Evolutionary conservation across 2,797 vertebrate genomes (phyloP).

Genomic region (Hylomyscus alleni): DNA sequence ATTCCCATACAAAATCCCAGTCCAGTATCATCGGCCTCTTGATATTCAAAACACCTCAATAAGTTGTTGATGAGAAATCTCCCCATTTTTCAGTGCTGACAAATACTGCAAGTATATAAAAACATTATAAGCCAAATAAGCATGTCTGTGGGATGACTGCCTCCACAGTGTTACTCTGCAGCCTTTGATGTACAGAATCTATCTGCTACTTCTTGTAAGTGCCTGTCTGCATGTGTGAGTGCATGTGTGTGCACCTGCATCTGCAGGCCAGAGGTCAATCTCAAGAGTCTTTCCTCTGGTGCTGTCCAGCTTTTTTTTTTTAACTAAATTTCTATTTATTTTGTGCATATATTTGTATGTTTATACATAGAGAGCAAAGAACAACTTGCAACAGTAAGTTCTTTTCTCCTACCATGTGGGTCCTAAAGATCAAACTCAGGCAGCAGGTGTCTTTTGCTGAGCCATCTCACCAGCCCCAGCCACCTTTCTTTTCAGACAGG

Average conservation of each 20-base stretch:
- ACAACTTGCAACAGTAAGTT: not conserved
- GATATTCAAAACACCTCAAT: slow-evolving; percentile 9
- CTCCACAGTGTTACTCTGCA: not conserved
- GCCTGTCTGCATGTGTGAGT: not conserved
- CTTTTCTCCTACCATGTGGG: not conserved
- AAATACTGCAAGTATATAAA: slow-evolving; percentile 19
- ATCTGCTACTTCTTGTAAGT: not conserved
- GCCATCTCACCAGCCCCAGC: not conserved
- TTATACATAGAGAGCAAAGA: not conserved
- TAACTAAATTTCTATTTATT: not conserved
- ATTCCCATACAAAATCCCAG: not conserved
- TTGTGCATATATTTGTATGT: not conserved
- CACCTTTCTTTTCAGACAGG: not conserved
- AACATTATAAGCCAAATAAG: slow-evolving; percentile 3
- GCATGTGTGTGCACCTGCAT: not conserved
- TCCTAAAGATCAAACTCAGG: not conserved
- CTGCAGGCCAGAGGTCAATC: not conserved
- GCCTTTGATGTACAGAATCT: not conserved
- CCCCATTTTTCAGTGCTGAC: slow-evolving; percentile 50
- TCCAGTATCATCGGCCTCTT: not conserved
- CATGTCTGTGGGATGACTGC: not conserved
- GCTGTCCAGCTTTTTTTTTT: not conserved
- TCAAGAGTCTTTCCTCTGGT: not conserved
- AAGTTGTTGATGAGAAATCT: slow-evolving; percentile 51
- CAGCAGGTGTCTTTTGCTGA: not conserved